Evolutionary conservation across 1,140 invertebrate genomes (phyloP), one percentile per base, ranked within the genome.

Genomic region (Holotrichia oblita): DNA sequence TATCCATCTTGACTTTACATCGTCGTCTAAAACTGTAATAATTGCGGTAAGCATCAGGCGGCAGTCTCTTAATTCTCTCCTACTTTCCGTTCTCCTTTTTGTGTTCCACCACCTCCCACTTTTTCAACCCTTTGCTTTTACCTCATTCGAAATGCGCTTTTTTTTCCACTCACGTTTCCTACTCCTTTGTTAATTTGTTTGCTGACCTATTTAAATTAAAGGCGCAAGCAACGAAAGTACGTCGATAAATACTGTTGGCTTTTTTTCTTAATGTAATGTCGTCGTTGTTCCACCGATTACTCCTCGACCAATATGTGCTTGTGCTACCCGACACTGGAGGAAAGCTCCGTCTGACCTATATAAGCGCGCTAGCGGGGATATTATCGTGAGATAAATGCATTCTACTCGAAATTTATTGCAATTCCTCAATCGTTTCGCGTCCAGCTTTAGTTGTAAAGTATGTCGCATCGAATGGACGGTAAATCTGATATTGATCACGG

Each of bases 111-210:
- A 12, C 44, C 9, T 48, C 44, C 9, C 44, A 10, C 44, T 3
- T 48, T 48, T 14, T 42, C 41, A 10, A 6, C 44, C 44, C 0
- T 48, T n/a, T 48, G 12, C n/a, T n/a, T 48, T 10, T 48, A n/a
- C n/a, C n/a, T n/a, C n/a, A n/a, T n/a, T n/a, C n/a, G n/a, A n/a
- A n/a, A n/a, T n/a, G n/a, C 44, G 44, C n/a, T 14, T 12, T 48
- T 48, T 48, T 48, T 48, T n/a, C 44, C 44, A n/a, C 44, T n/a
- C n/a, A n/a, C n/a, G n/a, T 48, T n/a, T n/a, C n/a, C n/a, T n/a
- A n/a, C 44, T n/a, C 44, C 12, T 48, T 48, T 48, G 44, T 48
- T 48, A 48, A 48, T 48, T 48, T 48, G 44, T 48, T 48, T 48
- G 44, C 44, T 3, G 44, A 48, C 44, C 44, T 48, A 48, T 48